Percentiles rank a stretch among this genome's conserved stretches.
These are phyloP conservation scores for Edolisoma coerulescens DNA, from an alignment of 2,113 vertebrate genomes.

Conservation along the genomic window DNA sequence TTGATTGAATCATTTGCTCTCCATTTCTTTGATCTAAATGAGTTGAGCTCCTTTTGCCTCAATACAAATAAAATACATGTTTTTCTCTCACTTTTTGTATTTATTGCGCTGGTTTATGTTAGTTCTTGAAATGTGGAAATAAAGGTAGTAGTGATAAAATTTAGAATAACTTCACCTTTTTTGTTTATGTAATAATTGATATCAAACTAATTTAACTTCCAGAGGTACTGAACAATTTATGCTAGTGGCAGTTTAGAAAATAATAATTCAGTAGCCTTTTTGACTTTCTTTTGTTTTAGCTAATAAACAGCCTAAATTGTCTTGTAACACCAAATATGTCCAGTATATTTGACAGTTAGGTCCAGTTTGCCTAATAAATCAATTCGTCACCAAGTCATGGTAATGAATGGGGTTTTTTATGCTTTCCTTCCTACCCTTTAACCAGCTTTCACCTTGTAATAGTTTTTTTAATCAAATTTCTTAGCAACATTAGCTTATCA, in stretches of 20 bases:
- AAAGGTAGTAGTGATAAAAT: neutral
- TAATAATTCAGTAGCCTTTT: neutral
- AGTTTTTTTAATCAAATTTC: neutral
- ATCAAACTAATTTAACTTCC: neutral
- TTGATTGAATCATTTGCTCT: conserved; percentile 18
- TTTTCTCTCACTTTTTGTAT: conserved; percentile 32
- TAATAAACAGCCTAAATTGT: neutral
- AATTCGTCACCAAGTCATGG: neutral
- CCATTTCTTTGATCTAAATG: conserved; percentile 26
- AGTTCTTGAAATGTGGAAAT: neutral
- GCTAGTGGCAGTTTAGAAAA: neutral
- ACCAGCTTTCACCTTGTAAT: neutral
- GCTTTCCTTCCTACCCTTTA: neutral
- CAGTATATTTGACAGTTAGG: neutral
- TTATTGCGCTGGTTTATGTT: neutral
- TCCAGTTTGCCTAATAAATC: neutral
- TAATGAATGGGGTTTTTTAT: neutral
- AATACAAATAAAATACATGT: conserved; percentile 62
- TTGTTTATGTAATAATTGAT: neutral
- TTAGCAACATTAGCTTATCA: neutral
- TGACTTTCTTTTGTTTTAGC: neutral
- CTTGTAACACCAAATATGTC: neutral
- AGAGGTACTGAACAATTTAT: neutral
- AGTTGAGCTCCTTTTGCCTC: conserved; percentile 14
- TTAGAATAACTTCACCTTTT: neutral